A percentile compares a stretch with the other conserved stretches of the same genome.
Evolutionary conservation across 1,140 invertebrate species (phyloP).

Genomic region (Drosophila subobscura): DNA sequence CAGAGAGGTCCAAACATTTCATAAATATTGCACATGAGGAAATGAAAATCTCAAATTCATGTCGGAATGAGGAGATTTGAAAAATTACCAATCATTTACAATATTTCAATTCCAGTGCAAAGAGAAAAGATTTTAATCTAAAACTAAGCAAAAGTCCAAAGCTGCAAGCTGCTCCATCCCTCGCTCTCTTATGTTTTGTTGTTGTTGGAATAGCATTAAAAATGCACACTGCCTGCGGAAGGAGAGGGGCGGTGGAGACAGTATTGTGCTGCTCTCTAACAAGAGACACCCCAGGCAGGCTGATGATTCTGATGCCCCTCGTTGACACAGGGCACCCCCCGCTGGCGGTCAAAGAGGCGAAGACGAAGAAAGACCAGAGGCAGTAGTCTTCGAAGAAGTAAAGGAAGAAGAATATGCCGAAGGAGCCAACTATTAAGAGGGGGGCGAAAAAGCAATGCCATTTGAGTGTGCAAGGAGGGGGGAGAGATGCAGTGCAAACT

Average conservation of each 20-base stretch:
- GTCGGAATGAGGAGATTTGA: conserved; percentile 7
- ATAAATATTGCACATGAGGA: conserved; percentile 67
- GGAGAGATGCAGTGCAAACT: neutral
- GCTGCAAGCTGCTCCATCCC: neutral
- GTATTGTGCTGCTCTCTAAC: neutral
- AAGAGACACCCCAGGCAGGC: conserved; percentile 1
- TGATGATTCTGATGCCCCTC: conserved; percentile 7
- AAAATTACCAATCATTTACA: too few species aligned
- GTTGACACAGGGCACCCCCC: conserved; percentile 11
- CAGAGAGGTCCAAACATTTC: conserved; percentile 25
- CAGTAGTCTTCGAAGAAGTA: neutral
- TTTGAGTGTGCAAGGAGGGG: conserved; percentile 1
- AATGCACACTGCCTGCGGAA: conserved; percentile 8
- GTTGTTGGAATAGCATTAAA: conserved; percentile 17
- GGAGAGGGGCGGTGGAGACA: neutral
- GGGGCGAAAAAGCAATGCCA: conserved; percentile 9
- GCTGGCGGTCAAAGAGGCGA: neutral
- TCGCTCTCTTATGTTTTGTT: neutral
- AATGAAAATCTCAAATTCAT: conserved; percentile 32
- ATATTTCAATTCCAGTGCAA: too few species aligned
- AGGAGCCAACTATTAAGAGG: conserved; percentile 33
- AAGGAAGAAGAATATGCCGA: conserved; percentile 7
- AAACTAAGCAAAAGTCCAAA: too few species aligned
- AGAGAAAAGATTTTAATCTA: too few species aligned
- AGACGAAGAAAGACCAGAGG: conserved; percentile 9